A percentile compares a stretch with the other conserved stretches of the same genome.
These are phyloP conservation scores for Cathartes aura DNA, from an alignment of 2,113 vertebrate genomes.

Conservation along the genomic window DNA sequence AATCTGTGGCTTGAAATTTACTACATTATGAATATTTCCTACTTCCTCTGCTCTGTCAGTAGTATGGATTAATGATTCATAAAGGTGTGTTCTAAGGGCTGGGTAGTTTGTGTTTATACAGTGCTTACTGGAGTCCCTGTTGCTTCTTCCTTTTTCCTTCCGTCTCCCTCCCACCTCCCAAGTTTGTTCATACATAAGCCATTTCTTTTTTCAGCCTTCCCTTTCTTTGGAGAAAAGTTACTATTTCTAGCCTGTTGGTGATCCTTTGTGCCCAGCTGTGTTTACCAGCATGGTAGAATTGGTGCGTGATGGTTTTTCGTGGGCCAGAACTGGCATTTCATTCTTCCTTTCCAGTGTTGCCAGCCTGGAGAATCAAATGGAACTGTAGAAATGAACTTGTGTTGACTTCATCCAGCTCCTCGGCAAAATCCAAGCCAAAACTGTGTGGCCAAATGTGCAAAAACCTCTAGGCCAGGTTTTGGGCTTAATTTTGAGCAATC, in stretches of 20 bases:
- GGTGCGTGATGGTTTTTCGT: not conserved
- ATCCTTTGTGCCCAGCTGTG: not conserved
- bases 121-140: not conserved
- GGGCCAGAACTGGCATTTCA: not conserved
- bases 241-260: not conserved
- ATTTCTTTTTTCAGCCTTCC: not conserved
- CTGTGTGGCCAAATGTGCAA: not conserved
- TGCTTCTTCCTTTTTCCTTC: not conserved
- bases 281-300: not conserved
- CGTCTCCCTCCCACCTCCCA: not conserved
- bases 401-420: not conserved
- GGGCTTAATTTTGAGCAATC: not conserved
- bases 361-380: not conserved
- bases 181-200: not conserved
- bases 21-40: not conserved
- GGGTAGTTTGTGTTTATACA: not conserved
- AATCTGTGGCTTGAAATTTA: not conserved
- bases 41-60: not conserved
- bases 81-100: not conserved
- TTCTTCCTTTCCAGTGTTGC: not conserved
- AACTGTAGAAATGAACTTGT: not conserved
- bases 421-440: not conserved
- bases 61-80: constrained; percentile 6
- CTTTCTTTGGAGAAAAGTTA: not conserved
- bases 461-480: not conserved